Percentiles rank a stretch among this genome's conserved stretches.
phyloP scores from a whole-genome alignment of 1,140 invertebrate species.

The Tetranychus urticae region DNA sequence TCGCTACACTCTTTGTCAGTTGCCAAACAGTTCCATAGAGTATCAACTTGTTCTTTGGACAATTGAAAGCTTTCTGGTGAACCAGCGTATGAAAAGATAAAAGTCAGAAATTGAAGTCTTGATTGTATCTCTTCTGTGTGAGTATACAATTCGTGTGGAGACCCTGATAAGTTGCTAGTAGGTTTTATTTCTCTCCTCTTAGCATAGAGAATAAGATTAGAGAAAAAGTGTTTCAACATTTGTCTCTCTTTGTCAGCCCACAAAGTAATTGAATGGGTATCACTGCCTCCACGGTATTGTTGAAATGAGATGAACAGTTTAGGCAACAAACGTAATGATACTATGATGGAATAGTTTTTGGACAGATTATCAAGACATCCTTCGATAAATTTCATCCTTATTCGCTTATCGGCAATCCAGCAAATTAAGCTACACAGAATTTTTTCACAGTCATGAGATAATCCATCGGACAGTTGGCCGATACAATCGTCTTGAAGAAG shows the following conservation, averaged over 20 bases:
- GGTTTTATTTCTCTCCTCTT: slow-evolving; percentile 3
- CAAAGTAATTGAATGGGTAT: slow-evolving; percentile 23
- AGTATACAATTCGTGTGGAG: slow-evolving; percentile 28
- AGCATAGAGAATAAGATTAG: slow-evolving; percentile 34
- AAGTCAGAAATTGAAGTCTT: slow-evolving; percentile 64
- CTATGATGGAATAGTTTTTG: slow-evolving; percentile 59
- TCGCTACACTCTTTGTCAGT: slow-evolving; percentile 56
- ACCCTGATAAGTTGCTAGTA: background rate
- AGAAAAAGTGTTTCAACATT: slow-evolving; percentile 80
- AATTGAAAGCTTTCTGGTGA: slow-evolving; percentile 62
- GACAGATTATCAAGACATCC: slow-evolving; percentile 73
- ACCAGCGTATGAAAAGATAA: slow-evolving; percentile 65
- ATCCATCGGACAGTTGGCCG: slow-evolving; percentile 54
- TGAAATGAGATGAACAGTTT: slow-evolving; percentile 77
- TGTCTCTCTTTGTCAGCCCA: slow-evolving; percentile 69
- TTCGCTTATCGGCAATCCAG: slow-evolving; percentile 62
- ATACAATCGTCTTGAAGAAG: slow-evolving; percentile 73
- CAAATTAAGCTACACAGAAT: slow-evolving; percentile 52
- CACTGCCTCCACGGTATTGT: slow-evolving; percentile 35
- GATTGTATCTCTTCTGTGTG: slow-evolving; percentile 75
- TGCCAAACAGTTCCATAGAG: slow-evolving; percentile 66
- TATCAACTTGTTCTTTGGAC: slow-evolving; percentile 64
- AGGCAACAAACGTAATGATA: slow-evolving; percentile 60
- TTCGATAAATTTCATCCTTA: slow-evolving; percentile 80
- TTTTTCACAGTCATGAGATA: slow-evolving; percentile 72